A percentile compares a stretch with the other conserved stretches of the same genome.
These are phyloP conservation scores for Ctenodactylus gundi DNA, from an alignment of 2,113 vertebrate genomes.

Conservation along the genomic window DNA sequence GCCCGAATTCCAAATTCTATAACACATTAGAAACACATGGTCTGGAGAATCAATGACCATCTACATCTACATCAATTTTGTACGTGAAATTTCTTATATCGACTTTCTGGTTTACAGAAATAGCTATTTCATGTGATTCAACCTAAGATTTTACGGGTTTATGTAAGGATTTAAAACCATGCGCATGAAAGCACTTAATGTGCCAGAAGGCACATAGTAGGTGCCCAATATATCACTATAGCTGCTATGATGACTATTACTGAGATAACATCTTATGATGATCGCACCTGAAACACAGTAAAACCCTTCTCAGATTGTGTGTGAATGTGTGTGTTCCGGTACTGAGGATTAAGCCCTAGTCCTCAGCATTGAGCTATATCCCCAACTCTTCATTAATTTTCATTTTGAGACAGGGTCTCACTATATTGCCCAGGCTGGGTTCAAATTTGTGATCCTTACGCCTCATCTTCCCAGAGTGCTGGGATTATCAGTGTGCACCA, in stretches of 20 bases:
- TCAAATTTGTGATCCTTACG: neutral
- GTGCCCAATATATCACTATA: neutral
- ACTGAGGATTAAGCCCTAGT: neutral
- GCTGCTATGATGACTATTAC: neutral
- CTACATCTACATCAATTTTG: too few species aligned
- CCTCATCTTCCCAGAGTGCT: too few species aligned
- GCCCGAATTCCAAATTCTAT: too few species aligned
- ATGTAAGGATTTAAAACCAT: constrained; percentile 1
- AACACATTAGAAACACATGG: too few species aligned
- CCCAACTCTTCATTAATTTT: neutral
- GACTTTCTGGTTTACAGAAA: neutral
- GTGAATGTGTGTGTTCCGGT: neutral
- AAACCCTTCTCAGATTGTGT: neutral
- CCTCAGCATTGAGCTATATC: neutral
- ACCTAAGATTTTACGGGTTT: neutral
- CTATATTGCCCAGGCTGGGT: neutral
- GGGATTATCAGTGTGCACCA: neutral
- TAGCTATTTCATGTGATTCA: neutral
- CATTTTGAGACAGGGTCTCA: neutral
- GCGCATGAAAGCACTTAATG: neutral
- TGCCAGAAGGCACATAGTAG: neutral
- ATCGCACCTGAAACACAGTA: neutral
- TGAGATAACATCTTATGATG: neutral
- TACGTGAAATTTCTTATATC: neutral
- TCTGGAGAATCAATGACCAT: too few species aligned